A percentile compares a stretch with the other conserved stretches of the same genome.
phyloP scores from a whole-genome alignment of 1,140 invertebrate species.

The Hylyphantes graminicola region DNA sequence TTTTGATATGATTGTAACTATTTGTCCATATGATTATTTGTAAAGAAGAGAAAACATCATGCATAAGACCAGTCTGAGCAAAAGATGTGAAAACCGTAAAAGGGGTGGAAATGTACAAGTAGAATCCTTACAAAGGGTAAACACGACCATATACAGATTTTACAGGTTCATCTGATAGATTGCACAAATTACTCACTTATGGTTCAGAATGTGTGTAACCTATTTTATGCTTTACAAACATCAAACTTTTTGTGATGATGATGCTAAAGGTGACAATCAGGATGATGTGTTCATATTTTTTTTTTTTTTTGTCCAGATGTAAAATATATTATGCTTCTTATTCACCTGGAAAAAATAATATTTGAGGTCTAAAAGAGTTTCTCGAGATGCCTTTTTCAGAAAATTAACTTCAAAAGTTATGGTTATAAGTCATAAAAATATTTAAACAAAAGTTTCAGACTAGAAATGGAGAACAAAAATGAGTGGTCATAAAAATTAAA shows the following conservation, averaged over 20 bases:
- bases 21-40: no score
- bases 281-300: conserved; percentile 14
- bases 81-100: conserved; percentile 23
- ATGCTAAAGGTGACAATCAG: background rate
- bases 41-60: no score
- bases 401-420: no score
- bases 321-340: background rate
- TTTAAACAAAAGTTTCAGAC: no score
- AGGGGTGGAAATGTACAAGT: conserved; percentile 7
- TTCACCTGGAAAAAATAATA: conserved; percentile 32
- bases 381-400: background rate
- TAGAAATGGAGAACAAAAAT: no score
- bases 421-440: no score
- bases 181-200: conserved; percentile 38
- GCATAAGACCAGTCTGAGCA: background rate
- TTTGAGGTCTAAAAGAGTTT: background rate
- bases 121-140: conserved; percentile 22
- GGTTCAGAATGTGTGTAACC: conserved; percentile 51
- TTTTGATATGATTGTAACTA: no score
- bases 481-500: no score
- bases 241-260: conserved; percentile 26
- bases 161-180: conserved; percentile 26
- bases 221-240: conserved; percentile 5
- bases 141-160: conserved; percentile 30
- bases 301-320: background rate